Conservation (phyloP, 2,888 invertebrate genomes). For the Dysmachus trigonus region DNA sequence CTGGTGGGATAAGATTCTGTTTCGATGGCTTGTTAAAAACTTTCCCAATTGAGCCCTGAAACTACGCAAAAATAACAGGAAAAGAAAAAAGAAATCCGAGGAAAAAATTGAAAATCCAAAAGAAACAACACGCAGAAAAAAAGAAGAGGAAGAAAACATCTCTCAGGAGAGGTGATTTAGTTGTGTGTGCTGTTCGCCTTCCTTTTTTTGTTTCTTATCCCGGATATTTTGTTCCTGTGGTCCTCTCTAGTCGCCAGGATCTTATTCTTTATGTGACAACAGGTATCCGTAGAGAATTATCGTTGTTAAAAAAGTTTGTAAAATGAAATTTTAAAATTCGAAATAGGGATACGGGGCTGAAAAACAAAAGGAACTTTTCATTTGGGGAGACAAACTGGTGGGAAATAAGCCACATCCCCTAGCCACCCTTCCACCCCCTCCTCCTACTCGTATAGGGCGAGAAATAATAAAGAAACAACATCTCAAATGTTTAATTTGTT, state of each 20-base stretch:
- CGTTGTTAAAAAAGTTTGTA: neutral
- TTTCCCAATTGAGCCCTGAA: neutral
- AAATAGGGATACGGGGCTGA: neutral
- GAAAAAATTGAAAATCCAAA: neutral
- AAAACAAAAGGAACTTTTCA: neutral
- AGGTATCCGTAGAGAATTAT: constrained; percentile 18
- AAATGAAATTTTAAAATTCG: constrained; percentile 17
- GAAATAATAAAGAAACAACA: neutral
- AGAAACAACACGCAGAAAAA: neutral
- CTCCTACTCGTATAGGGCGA: neutral
- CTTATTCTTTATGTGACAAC: constrained; percentile 22
- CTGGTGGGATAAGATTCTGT: neutral
- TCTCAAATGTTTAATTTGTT: constrained; percentile 14
- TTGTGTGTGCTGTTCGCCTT: neutral
- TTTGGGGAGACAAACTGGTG: neutral
- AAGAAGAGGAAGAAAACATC: neutral
- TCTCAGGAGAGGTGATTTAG: constrained; percentile 13
- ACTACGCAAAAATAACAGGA: neutral
- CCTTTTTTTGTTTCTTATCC: neutral
- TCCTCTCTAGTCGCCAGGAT: neutral
- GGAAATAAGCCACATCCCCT: neutral
- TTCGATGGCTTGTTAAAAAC: constrained; percentile 4
- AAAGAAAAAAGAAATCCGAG: neutral
- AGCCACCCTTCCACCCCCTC: neutral
- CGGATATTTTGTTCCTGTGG: neutral